Evolutionary conservation across 1,140 invertebrate genomes (phyloP), one percentile per base, ranked within the genome.

Genomic region (Trachymyrmex cornetzi): DNA sequence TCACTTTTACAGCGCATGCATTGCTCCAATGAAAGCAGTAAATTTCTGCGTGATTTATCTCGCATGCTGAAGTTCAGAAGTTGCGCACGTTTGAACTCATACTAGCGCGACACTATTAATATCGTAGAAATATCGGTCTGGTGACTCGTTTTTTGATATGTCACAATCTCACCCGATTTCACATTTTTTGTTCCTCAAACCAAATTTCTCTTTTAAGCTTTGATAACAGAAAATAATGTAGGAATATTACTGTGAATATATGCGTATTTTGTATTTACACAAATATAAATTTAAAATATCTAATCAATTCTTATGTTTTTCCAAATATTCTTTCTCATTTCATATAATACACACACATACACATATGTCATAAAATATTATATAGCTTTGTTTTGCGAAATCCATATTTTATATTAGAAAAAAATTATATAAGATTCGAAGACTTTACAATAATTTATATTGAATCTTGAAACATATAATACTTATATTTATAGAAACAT

Each of bases 41-140:
- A 74, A 48, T 75, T 84, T 75, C 69, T 48, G 55, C 66, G 66
- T 61, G 55, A 84, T 84, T 75, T 84, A 84, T 84, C 80, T 61
- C 44, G 69, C 69, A 22, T 84, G 14, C n/a, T 84, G 38, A 84
- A 84, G 71, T 84, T 74, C 55, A 50, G 27, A 57, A 57, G 27
- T 5, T 24, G 24, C 38, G 34, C 22, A 55, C n/a, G 30, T 30
- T 3, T 19, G 12, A 44, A 16, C 2, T 4, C 16, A 30, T 19
- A 48, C 22, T 34, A 53, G 38, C 34, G 5, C 19, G 2, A 5
- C 11, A 50, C 27, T 30, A 1, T 59, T 59, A 44, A 44, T 44
- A 38, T 48, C 77, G 11, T 19, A 38, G 11, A 38, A 55, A 48
- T 82, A 38, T 48, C 55, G 12, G 34, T 44, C 22, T 30, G 44